A percentile compares a stretch with the other conserved stretches of the same genome.
Evolutionary conservation across 2,888 invertebrate species (phyloP).

Genomic region (Timandra comae): DNA sequence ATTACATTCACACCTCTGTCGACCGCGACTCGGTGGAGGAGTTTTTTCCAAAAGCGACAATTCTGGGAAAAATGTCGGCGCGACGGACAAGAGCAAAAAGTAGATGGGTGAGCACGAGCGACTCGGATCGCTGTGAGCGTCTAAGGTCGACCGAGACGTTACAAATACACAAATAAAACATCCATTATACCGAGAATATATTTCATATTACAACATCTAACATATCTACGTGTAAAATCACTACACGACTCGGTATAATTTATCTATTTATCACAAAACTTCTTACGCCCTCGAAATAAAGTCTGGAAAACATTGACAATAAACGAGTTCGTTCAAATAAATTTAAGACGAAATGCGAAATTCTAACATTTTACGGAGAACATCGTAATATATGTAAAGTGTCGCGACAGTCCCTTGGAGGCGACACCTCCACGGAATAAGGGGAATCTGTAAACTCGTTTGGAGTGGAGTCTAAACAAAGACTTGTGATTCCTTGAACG

Average conservation of each 20-base stretch:
- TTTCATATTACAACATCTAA: no score
- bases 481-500: conserved; percentile 51
- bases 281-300: no score
- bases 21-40: conserved; percentile 37
- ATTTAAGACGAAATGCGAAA: no score
- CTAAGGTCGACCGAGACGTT: conserved; percentile 21
- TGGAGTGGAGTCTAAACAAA: conserved; percentile 39
- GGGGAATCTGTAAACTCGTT: conserved; percentile 42
- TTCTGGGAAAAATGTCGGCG: conserved; percentile 60
- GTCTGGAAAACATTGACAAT: no score
- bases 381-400: no score
- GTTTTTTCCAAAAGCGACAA: conserved; percentile 45
- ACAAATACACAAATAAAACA: no score
- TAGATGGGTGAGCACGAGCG: conserved; percentile 54
- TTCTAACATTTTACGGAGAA: no score
- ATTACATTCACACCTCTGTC: conserved; percentile 72
- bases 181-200: no score
- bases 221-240: no score
- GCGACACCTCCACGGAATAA: conserved; percentile 37
- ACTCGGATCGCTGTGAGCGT: conserved; percentile 35
- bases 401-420: conserved; percentile 31
- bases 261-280: no score
- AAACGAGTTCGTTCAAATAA: no score
- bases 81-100: conserved; percentile 44
- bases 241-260: no score